A percentile compares a stretch with the other conserved stretches of the same genome.
Evolutionary conservation across 2,888 invertebrate genomes (phyloP).

Genomic region (Neoscelio sp.): DNA sequence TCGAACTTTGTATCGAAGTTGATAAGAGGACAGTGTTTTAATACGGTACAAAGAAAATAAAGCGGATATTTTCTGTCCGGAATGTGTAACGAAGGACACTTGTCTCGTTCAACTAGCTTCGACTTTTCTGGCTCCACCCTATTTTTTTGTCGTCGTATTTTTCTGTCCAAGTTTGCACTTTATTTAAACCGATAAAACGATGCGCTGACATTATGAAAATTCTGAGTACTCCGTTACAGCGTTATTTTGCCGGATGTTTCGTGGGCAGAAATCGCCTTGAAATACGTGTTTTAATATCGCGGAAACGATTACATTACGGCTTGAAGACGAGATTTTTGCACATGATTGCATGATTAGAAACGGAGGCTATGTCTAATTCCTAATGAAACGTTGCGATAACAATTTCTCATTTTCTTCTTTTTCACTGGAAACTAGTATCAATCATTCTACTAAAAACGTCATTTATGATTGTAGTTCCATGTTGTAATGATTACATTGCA

Average conservation of each 20-base stretch:
- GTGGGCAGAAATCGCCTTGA: constrained; percentile 44
- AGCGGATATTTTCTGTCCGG: constrained; percentile 38
- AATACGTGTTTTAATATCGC: constrained; percentile 57
- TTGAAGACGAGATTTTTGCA: constrained; percentile 53
- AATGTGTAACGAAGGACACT: constrained; percentile 42
- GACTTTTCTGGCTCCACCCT: constrained; percentile 46
- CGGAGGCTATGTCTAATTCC: constrained; percentile 40
- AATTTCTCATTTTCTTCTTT: constrained; percentile 56
- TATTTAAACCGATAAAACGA: constrained; percentile 21
- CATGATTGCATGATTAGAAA: constrained; percentile 52
- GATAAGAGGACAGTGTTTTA: constrained; percentile 58
- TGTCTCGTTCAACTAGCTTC: constrained; percentile 39
- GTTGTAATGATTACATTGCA: constrained; percentile 18
- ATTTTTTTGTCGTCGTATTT: constrained; percentile 1
- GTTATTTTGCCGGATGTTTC: constrained; percentile 51
- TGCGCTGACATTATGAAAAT: constrained; percentile 41
- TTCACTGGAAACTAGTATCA: constrained; percentile 40
- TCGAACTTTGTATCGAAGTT: constrained; percentile 61
- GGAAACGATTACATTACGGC: constrained; percentile 51
- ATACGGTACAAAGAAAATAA: constrained; percentile 56
- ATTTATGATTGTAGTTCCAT: constrained; percentile 14
- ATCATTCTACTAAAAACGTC: constrained; percentile 26
- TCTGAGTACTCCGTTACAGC: constrained; percentile 22
- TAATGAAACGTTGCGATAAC: constrained; percentile 52
- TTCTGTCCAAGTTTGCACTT: constrained; percentile 4